Evolutionary conservation across 1,140 invertebrate genomes (phyloP), one percentile per base, ranked within the genome.

Genomic region (Aphelinus certus): DNA sequence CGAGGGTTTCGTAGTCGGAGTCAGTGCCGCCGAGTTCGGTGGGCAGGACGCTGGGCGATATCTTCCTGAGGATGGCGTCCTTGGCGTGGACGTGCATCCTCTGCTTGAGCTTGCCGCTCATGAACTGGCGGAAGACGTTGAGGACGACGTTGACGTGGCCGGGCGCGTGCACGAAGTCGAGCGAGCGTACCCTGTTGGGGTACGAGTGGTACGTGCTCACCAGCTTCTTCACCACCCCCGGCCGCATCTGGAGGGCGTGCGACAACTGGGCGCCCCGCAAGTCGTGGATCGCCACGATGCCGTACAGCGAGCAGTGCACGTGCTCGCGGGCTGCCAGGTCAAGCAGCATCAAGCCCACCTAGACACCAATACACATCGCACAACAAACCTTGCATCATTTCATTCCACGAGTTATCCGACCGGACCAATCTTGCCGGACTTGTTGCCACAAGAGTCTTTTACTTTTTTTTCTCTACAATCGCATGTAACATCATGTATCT

Each of bases 81-180:
- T 84, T 81, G 42, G 84, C 83, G 81, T 91, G 89, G 0, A 92
- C 84, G 68, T 88, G 81, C 3, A 93, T 86, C 67, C 92, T 88
- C 1, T 86, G 83, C 62, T 87, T 89, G 76, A 94, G 83, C 79
- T 95, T 94, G 58, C 91, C 87, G 45, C 89, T 91, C 92, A 95
- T 92, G 78, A 95, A 95, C 72, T 82, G 88, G 83, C 91, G 91
- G 71, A 94, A 91, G 7, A 95, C 89, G 64, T 90, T 91, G 45
- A 95, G 84, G 3, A 95, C 85, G 3, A 92, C 85, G 79, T 94
- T 93, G 10, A 94, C 88, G 77, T 94, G 89, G 1, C 81, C 78
- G 0, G 93, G 93, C 2, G 92, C 89, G 83, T 95, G 93, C 1
- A 94, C 87, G 80, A 93, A 94, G 78, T 94, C 91, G 46, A 94